A percentile compares a stretch with the other conserved stretches of the same genome.
phyloP scores from a whole-genome alignment of 2,888 invertebrate species.

The Apoda limacodes region DNA sequence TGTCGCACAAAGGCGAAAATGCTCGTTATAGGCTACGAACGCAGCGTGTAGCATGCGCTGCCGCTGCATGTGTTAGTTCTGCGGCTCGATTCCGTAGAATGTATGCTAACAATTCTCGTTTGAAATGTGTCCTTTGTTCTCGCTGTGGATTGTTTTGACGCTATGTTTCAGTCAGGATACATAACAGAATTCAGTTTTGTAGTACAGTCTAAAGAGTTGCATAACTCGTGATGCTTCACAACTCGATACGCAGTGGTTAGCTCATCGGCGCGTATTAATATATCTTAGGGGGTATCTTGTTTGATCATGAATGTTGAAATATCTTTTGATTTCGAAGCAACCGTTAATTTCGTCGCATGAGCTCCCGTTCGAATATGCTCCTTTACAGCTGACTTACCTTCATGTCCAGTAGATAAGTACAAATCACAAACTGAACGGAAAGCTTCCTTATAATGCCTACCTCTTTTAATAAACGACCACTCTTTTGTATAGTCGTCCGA shows the following conservation, averaged over 20 bases:
- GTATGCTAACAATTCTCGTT: no score
- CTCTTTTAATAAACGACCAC: slow-evolving; percentile 6
- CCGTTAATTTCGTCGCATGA: slow-evolving; percentile 6
- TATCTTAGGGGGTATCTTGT: slow-evolving; percentile 6
- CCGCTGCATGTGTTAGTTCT: no score
- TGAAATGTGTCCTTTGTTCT: no score
- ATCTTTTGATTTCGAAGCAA: slow-evolving; percentile 6
- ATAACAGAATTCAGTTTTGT: no score
- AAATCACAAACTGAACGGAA: slow-evolving; percentile 4
- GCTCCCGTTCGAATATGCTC: slow-evolving; percentile 3
- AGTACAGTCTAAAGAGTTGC: no score
- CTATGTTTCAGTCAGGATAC: no score
- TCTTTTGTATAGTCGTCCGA: slow-evolving; percentile 8
- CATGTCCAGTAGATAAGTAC: slow-evolving; percentile 4
- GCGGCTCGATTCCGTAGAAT: no score
- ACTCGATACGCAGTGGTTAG: slow-evolving; percentile 9
- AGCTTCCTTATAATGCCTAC: slow-evolving; percentile 4
- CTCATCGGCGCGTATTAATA: slow-evolving; percentile 5
- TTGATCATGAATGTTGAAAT: slow-evolving; percentile 8
- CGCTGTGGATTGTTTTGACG: no score
- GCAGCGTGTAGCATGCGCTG: no score
- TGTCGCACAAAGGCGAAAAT: no score
- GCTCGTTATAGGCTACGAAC: no score
- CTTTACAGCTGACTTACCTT: slow-evolving; percentile 4
- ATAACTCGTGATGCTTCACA: slow-evolving; percentile 9